Base-by-base conservation (phyloP, 2,888 invertebrate species). In the Agrenia bidenticulata region DNA sequence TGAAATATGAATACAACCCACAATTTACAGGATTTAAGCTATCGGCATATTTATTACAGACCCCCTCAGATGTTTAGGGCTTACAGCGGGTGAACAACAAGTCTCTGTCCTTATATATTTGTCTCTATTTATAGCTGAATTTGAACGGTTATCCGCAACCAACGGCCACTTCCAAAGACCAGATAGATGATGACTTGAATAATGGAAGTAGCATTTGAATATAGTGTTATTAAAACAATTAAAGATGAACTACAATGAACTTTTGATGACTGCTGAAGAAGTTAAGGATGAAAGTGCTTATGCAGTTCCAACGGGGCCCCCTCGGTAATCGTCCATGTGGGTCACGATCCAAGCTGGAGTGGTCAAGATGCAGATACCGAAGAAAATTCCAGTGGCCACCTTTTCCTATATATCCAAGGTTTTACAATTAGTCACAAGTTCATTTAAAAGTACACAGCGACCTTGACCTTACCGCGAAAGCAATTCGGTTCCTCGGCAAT, bases 291-390 rank as follows among this genome's bases (percentile, higher is more conserved):
- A 19, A 45, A 19, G 17, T 15, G 15, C 21, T 26, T 55, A 55
- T 9, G 11, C 19, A 4, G 24, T n/a, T 4, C 19, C 64, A 24
- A 53, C 64, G 4, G 58, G 17, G 53, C 63, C 63, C 9, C 67
- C 67, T n/a, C 76, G 74, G 66, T 77, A 77, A 21, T 73, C 66
- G 57, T 73, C 74, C 66, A 77, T 66, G 62, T 77, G 73, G 9
- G 67, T 69, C 13, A 76, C 60, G 19, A 77, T 63, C 69, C 71
- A 77, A 5, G 70, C 74, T 27, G 76, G 77, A 53, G 73, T 67
- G 39, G 64, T 65, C 23, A 68, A 37, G 32, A 74, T 64, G n/a
- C 70, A 67, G n/a, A 37, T 39, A 1, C 49, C 53, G 15, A 77
- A 60, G 53, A 69, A 68, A 0, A 72, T 0, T 42, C 71, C 73